Conservation (phyloP, 2,888 invertebrate species). For the Heliconius ismenius region DNA sequence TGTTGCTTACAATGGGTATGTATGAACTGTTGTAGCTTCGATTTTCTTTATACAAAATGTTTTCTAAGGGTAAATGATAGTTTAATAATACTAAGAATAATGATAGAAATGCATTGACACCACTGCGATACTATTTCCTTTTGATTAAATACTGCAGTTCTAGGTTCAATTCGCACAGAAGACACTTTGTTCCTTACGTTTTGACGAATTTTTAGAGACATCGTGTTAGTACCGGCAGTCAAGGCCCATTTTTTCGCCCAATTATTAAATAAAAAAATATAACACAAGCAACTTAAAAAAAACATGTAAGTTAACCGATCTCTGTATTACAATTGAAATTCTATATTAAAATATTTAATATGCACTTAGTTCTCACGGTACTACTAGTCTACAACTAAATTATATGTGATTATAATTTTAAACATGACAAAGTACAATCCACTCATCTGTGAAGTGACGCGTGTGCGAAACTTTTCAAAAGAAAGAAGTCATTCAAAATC, state of each 20-base stretch:
- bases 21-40: too few relatives aligned
- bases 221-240: too few relatives aligned
- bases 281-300: background rate
- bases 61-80: too few relatives aligned
- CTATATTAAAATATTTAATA: background rate
- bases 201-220: too few relatives aligned
- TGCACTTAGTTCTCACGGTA: conserved; percentile 35
- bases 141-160: background rate
- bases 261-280: background rate
- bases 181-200: too few relatives aligned
- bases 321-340: background rate
- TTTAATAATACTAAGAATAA: too few relatives aligned
- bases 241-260: too few relatives aligned
- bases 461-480: conserved; percentile 49
- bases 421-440: conserved; percentile 78
- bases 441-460: conserved; percentile 73
- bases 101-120: too few relatives aligned
- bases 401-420: conserved; percentile 62
- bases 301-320: background rate
- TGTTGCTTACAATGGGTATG: too few relatives aligned
- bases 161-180: background rate
- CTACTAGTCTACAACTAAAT: conserved; percentile 20
- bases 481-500: background rate
- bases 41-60: too few relatives aligned
- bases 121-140: background rate